Conservation (phyloP, 2,888 invertebrate species). For the Liodrosophila aerea region DNA sequence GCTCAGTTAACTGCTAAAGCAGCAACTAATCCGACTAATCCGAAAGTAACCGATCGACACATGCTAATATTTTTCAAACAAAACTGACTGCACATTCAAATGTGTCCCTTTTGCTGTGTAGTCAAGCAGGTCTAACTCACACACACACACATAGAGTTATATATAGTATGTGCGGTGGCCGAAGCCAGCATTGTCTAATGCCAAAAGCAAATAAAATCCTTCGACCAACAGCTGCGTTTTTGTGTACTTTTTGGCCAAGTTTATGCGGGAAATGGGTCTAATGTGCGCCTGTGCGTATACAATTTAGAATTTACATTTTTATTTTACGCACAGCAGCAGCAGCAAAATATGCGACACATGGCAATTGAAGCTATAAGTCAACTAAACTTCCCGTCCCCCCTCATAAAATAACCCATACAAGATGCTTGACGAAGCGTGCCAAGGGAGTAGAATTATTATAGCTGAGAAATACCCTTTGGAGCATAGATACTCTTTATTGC, state of each 20-base stretch:
- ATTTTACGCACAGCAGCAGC: slow-evolving; percentile 46
- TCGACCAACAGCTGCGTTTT: slow-evolving; percentile 34
- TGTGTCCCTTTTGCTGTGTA: slow-evolving; percentile 26
- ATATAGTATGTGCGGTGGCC: background rate
- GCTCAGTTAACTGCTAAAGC: slow-evolving; percentile 6
- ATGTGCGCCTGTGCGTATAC: slow-evolving; percentile 68
- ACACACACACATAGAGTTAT: slow-evolving; percentile 12
- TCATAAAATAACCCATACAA: slow-evolving; percentile 3
- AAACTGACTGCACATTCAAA: slow-evolving; percentile 17
- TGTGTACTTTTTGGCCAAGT: slow-evolving; percentile 4
- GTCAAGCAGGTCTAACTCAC: slow-evolving; percentile 30
- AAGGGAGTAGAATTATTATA: slow-evolving; percentile 2
- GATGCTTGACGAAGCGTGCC: slow-evolving; percentile 6
- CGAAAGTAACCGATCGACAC: slow-evolving; percentile 25
- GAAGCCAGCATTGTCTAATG: slow-evolving; percentile 52
- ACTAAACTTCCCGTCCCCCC: background rate
- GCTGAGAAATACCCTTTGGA: slow-evolving; percentile 19
- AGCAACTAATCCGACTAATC: slow-evolving; percentile 5
- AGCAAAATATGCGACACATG: slow-evolving; percentile 66
- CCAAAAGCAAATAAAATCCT: slow-evolving; percentile 64
- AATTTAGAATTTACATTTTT: slow-evolving; percentile 69
- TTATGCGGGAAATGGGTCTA: slow-evolving; percentile 28
- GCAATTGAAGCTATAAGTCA: slow-evolving; percentile 50
- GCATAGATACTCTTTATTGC: background rate
- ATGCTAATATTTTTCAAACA: slow-evolving; percentile 1